These are phyloP conservation scores for Ochropleura plecta DNA, from an alignment of 2,888 invertebrate species.

Conservation along the genomic window DNA sequence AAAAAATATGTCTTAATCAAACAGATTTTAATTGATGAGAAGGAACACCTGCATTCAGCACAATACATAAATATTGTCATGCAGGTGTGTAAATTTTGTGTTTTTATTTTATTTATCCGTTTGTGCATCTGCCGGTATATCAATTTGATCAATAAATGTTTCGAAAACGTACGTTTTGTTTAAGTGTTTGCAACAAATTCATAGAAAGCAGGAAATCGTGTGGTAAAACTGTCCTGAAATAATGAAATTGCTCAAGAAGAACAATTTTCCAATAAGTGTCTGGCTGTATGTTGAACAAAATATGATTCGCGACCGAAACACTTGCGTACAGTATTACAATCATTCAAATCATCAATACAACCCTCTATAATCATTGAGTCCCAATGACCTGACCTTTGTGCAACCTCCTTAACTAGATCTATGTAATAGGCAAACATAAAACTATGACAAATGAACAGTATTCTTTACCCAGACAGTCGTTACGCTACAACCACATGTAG, in stretches of 20 bases:
- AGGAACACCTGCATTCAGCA: slow-evolving; percentile 13
- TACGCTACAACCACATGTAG: background rate
- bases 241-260: background rate
- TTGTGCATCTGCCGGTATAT: background rate
- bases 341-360: too few relatives aligned
- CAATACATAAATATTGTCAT: background rate
- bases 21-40: background rate
- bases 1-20: background rate
- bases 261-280: too few relatives aligned
- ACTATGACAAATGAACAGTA: background rate
- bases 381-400: too few relatives aligned
- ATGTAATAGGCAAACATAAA: slow-evolving; percentile 13
- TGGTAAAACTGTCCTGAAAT: background rate
- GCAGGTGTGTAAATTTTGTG: slow-evolving; percentile 1
- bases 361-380: too few relatives aligned
- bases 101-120: background rate
- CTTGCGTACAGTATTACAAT: too few relatives aligned
- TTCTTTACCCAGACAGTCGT: slow-evolving; percentile 8
- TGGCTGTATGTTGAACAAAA: too few relatives aligned
- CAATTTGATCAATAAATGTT: slow-evolving; percentile 1
- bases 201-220: background rate
- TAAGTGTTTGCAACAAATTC: background rate
- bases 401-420: background rate
- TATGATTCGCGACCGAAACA: too few relatives aligned
- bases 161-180: background rate